These are phyloP conservation scores for Athetis lepigone DNA, from an alignment of 2,888 invertebrate species.

Conservation along the genomic window DNA sequence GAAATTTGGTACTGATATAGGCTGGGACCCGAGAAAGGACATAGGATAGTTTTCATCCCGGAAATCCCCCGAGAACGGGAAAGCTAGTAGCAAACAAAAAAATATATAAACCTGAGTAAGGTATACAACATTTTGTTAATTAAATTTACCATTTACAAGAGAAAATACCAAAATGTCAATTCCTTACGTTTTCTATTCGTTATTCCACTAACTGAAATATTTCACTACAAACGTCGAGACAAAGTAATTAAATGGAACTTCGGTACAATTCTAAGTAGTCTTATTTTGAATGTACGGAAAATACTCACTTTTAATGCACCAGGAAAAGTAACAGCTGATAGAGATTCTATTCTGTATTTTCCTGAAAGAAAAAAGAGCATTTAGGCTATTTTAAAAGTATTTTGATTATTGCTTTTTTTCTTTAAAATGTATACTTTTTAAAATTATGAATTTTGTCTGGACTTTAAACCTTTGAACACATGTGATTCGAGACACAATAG, in stretches of 20 bases:
- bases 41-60: no score
- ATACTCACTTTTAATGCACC: slow-evolving; percentile 90
- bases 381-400: slow-evolving; percentile 28
- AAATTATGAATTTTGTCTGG: no score
- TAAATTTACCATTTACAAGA: not conserved
- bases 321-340: slow-evolving; percentile 90
- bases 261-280: slow-evolving; percentile 34
- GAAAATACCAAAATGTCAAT: not conserved
- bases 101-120: no score
- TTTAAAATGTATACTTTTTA: no score
- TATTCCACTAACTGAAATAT: not conserved
- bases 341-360: slow-evolving; percentile 90
- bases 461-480: no score
- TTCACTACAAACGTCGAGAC: slow-evolving; percentile 2
- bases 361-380: slow-evolving; percentile 78
- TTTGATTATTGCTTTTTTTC: not conserved
- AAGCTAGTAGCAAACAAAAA: no score
- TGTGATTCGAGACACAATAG: no score
- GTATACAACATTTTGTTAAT: no score
- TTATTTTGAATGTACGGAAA: slow-evolving; percentile 39
- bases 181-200: not conserved
- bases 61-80: no score
- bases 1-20: no score
- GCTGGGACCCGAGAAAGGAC: no score
- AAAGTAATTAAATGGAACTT: slow-evolving; percentile 24